Evolutionary conservation across 2,797 vertebrate species (phyloP), one percentile per base, ranked within the genome.

Genomic region (Poeciliopsis turneri): DNA sequence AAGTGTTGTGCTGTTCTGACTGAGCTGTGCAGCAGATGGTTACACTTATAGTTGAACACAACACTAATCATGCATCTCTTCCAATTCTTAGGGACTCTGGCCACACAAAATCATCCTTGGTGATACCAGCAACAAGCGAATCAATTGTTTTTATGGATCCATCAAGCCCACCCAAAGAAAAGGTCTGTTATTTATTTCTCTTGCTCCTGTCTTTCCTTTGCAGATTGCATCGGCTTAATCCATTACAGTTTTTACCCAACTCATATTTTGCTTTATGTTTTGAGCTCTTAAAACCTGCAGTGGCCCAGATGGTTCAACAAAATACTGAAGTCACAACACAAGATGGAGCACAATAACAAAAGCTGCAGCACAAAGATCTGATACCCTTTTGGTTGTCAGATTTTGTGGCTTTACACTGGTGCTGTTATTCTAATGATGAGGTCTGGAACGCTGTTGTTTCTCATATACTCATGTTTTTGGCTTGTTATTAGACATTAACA

Each of bases 11-110:
- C 10, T 68, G 10, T 41, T 68, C 13, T 28, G n/a, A 59, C 25
- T 59, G 55, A 59, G 59, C 13, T 7, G 0, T 36, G 33, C 15
- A 33, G 57, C 28, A 61, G 30, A 18, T 18, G 15, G 59, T 18
- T 18, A 64, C 30, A 9, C 15, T 55, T n/a, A 4, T 5, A 55
- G 12, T 49, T 49, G 5, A 69, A 1, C 49, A 49, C 36, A 8
- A 25, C 61, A 6, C 2, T 57, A 13, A 43, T 80, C n/a, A 86
- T 74, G 18, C 72, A 28, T 79, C 7, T 86, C 18, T 4, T 72
- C 88, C 23, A 85, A 2, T 79, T 87, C 23, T 12, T 72, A 94
- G 94, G 74, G 78, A 81, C 15, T 77, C 82, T 61, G 1, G 2
- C 43, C 53, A 75, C 55, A 7, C 28, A 20, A 49, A 78, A 28